Evolutionary conservation across 1,140 invertebrate species (phyloP), one percentile per base, ranked within the genome.

Genomic region (Hirudo medicinalis): DNA sequence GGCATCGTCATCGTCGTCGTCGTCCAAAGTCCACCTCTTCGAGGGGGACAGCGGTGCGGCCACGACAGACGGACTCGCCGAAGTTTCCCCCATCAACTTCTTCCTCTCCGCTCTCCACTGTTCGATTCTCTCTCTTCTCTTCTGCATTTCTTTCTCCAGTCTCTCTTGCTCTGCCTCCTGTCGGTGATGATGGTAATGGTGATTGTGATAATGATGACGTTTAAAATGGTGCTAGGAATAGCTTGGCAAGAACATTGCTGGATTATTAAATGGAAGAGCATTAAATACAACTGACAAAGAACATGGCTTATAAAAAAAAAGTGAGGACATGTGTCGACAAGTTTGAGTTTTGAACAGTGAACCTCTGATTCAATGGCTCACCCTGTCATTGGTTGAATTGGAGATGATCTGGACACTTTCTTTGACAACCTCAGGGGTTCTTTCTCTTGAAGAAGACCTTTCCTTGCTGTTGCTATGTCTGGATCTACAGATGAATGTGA

Each of bases 141-240:
- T 97, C 78, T 93, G 91, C 94, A 97, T 98, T 84, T 97, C 94
- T 22, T 89, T 83, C 79, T 98, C 95, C 20, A 98, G 82, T 54
- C 78, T 76, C 72, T 81, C 90, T 79, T 96, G 91, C 73, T 86
- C 84, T 72, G 83, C 82, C 75, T 87, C 86, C 82, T 63, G 11
- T 63, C 19, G 15, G 57, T 1, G 11, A 22, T 25, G 22, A 63
- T 25, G 57, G 17, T 63, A n/a, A 63, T 25, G 57, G 19, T 25
- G 22, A 4, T 25, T 63, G 8, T 15, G 20, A 63, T 13, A 63
- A 63, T 19, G 9, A 63, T 63, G n/a, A n/a, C n/a, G 19, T 15
- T 63, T 63, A 25, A 19, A 63, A 57, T 57, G 25, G 9, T 63
- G 17, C 9, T 11, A 63, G 19, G 1, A 63, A 63, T 32, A 25